A percentile compares a stretch with the other conserved stretches of the same genome.
Evolutionary conservation across 1,140 invertebrate species (phyloP).

Genomic region (Camponotus pennsylvanicus): DNA sequence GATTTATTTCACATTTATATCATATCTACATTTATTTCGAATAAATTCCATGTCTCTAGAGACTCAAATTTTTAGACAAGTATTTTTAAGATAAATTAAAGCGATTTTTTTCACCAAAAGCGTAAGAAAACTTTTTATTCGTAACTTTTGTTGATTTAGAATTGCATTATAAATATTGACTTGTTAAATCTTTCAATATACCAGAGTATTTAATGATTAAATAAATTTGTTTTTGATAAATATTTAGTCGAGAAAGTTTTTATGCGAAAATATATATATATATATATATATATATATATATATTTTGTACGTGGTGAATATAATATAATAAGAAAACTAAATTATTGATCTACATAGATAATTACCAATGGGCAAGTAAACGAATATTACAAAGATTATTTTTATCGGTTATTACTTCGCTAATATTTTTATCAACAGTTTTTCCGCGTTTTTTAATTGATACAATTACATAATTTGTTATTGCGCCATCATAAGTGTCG

Average conservation of each 20-base stretch:
- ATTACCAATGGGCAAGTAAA: neutral
- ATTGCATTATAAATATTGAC: neutral
- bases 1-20: too few species aligned
- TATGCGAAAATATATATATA: neutral
- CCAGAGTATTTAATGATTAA: conserved; percentile 1
- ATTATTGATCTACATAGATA: conserved; percentile 7
- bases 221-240: conserved; percentile 17
- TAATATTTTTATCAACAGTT: conserved; percentile 21
- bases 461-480: conserved; percentile 24
- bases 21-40: neutral
- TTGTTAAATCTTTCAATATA: conserved; percentile 10
- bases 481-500: neutral
- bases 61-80: neutral
- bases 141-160: neutral
- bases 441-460: neutral
- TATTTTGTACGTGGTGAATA: neutral
- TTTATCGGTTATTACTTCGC: neutral
- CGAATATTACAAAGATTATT: neutral
- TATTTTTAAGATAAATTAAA: conserved; percentile 10
- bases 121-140: neutral
- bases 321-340: conserved; percentile 19
- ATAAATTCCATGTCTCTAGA: neutral
- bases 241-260: neutral
- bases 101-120: neutral
- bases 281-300: neutral